Evolutionary conservation across 2,888 invertebrate species (phyloP).

Genomic region (Ceraclea dissimilis): DNA sequence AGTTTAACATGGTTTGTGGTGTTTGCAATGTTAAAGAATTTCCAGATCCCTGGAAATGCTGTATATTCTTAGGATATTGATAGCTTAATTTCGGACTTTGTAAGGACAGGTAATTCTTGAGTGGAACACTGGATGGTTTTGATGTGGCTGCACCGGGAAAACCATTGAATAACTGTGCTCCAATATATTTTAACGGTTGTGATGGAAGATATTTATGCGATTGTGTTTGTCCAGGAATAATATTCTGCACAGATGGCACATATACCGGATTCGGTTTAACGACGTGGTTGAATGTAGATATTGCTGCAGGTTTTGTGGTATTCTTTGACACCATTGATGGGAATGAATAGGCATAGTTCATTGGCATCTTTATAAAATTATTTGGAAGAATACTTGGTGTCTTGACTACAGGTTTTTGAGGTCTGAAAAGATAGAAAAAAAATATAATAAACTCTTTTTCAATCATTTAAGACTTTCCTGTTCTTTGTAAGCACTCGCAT

Average conservation of each 20-base stretch:
- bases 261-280: neutral
- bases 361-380: neutral
- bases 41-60: neutral
- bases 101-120: too few relatives aligned
- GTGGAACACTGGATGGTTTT: too few relatives aligned
- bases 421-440: neutral
- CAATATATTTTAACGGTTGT: too few relatives aligned
- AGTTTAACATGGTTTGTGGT: neutral
- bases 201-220: too few relatives aligned
- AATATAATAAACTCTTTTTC: too few relatives aligned
- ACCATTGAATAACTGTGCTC: too few relatives aligned
- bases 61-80: neutral
- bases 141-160: too few relatives aligned
- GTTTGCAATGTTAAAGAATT: neutral
- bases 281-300: neutral
- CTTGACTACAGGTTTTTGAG: neutral
- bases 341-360: neutral
- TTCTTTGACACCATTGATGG: neutral
- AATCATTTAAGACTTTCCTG: too few relatives aligned
- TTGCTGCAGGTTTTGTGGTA: neutral
- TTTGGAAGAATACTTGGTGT: neutral
- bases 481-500: too few relatives aligned
- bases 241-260: neutral
- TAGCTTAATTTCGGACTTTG: neutral
- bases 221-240: neutral